Conservation (phyloP, 2,113 vertebrate species). For the Cheirogaleus medius region DNA sequence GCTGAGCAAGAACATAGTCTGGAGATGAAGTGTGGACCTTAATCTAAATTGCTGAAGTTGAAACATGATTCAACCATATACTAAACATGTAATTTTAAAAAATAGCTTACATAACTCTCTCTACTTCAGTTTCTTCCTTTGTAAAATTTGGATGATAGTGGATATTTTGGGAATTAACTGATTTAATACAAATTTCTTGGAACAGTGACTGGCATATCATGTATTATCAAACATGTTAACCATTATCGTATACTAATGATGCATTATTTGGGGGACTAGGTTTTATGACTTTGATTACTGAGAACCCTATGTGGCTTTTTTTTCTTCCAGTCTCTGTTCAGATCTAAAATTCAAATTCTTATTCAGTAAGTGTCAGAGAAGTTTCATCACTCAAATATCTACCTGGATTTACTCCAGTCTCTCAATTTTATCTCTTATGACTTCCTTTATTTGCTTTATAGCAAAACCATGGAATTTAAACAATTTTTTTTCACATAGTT, state of each 20-base stretch:
- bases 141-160: not conserved
- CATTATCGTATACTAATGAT: not conserved
- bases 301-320: not conserved
- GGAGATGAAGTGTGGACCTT: not conserved
- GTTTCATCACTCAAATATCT: not conserved
- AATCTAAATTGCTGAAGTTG: not conserved
- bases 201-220: not conserved
- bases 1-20: not conserved
- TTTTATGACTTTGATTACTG: not conserved
- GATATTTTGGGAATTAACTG: not conserved
- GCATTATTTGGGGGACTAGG: not conserved
- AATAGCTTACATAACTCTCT: not conserved
- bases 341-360: not conserved
- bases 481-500: not conserved
- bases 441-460: not conserved
- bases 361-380: not conserved
- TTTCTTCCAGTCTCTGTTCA: not conserved
- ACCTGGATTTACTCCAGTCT: not conserved
- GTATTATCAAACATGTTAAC: not conserved
- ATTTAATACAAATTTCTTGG: not conserved
- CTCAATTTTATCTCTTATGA: not conserved
- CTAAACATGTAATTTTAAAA: not conserved
- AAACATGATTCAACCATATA: not conserved
- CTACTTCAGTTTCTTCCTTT: not conserved
- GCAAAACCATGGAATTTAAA: not conserved